These are phyloP conservation scores for Oreochromis mossambicus DNA, from an alignment of 2,797 vertebrate genomes.

Conservation along the genomic window DNA sequence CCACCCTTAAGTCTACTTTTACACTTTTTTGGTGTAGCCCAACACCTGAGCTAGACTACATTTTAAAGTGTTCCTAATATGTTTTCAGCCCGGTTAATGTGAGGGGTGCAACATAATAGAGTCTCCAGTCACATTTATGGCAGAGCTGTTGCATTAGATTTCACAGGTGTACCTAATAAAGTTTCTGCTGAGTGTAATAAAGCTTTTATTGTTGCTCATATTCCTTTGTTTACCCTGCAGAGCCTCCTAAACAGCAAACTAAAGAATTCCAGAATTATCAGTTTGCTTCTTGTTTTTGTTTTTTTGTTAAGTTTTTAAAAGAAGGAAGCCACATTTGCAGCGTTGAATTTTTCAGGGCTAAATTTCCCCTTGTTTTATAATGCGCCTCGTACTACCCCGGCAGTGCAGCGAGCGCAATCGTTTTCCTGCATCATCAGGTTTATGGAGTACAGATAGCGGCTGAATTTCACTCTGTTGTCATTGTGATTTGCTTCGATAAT, in stretches of 20 bases:
- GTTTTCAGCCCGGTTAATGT: background rate
- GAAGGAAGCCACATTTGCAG: conserved; percentile 6
- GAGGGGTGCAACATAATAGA: background rate
- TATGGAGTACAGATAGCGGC: conserved; percentile 32
- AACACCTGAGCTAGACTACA: background rate
- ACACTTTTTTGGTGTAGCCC: background rate
- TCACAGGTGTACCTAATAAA: background rate
- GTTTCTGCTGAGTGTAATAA: conserved; percentile 35
- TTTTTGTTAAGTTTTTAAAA: background rate
- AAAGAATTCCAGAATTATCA: background rate
- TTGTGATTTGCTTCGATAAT: conserved; percentile 59
- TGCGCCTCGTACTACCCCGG: background rate
- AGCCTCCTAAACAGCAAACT: conserved; percentile 46
- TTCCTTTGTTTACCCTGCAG: conserved; percentile 37
- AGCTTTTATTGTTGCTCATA: conserved; percentile 38
- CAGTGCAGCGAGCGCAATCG: conserved; percentile 17
- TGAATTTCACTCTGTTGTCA: conserved; percentile 42
- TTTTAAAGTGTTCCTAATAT: background rate
- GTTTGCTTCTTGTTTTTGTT: background rate
- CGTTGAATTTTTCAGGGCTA: conserved; percentile 1
- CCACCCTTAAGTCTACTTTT: background rate
- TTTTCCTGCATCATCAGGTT: conserved; percentile 53
- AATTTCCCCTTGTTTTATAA: conserved; percentile 7
- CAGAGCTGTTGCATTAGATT: background rate
- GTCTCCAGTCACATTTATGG: background rate